Conservation (phyloP, 2,797 vertebrate genomes). For the Botia almorhae region DNA sequence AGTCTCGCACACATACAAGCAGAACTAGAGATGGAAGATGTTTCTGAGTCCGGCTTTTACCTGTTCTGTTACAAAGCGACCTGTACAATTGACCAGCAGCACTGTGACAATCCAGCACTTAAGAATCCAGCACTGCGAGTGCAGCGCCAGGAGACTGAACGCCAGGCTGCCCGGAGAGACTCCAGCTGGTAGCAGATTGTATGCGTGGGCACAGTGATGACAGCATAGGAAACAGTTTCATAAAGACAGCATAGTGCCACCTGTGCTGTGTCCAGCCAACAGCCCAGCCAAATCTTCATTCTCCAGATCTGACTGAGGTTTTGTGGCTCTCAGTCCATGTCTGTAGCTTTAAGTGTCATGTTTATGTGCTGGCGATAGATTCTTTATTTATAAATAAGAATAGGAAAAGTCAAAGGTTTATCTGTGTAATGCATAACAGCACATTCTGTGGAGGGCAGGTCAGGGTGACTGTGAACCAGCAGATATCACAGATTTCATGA, state of each 20-base stretch:
- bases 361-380: background rate
- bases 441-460: no score
- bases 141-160: background rate
- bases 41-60: background rate
- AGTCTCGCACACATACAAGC: no score
- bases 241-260: conserved; percentile 61
- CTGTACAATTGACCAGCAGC: background rate
- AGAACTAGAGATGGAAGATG: background rate
- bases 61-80: background rate
- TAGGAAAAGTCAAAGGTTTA: no score
- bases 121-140: background rate
- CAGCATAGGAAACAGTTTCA: conserved; percentile 67
- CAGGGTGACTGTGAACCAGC: no score
- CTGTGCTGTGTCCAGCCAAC: conserved; percentile 35
- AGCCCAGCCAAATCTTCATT: background rate
- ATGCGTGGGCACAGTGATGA: conserved; percentile 71
- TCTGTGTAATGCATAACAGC: no score
- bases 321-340: background rate
- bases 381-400: no score
- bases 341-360: background rate
- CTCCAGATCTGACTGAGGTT: background rate
- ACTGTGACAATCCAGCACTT: background rate
- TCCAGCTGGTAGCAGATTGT: conserved; percentile 72
- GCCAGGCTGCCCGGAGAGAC: conserved; percentile 53
- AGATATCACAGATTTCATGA: no score